phyloP scores from a whole-genome alignment of 2,113 vertebrate species.

The Actinemys pallida region DNA sequence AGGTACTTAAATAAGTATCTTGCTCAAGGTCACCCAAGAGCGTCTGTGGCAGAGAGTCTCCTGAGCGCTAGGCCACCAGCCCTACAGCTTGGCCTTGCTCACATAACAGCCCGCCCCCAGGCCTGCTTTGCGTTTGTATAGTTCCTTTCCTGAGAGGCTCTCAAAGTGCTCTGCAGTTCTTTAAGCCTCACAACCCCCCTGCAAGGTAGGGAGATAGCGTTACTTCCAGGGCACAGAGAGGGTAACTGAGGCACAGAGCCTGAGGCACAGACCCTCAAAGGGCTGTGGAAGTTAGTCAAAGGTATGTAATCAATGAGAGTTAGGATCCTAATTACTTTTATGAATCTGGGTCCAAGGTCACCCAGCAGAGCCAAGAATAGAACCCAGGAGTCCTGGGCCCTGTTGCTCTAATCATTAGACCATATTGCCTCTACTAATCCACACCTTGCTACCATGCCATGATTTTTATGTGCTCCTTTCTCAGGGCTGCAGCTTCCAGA shows the following conservation, averaged over 20 bases:
- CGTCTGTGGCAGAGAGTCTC: not conserved
- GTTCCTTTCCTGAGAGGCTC: too few species aligned
- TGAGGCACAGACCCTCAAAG: not conserved
- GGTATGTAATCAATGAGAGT: not conserved
- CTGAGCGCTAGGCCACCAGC: too few species aligned
- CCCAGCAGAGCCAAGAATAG: not conserved
- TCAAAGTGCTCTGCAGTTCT: not conserved
- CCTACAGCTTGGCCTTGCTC: not conserved
- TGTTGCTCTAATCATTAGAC: not conserved
- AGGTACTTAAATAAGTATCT: not conserved
- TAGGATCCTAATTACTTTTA: not conserved
- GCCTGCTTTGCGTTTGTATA: too few species aligned
- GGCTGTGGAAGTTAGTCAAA: not conserved
- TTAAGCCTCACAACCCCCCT: too few species aligned
- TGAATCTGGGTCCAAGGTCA: not conserved
- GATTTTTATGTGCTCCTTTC: not conserved
- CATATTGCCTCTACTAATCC: not conserved
- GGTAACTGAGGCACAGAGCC: constrained; percentile 66
- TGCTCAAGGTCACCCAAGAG: not conserved
- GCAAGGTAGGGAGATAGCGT: not conserved
- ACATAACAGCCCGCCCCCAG: too few species aligned
- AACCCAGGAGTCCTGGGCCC: not conserved
- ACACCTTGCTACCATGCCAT: not conserved
- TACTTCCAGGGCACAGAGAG: not conserved
- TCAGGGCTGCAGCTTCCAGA: not conserved